Base-by-base conservation (phyloP, 2,797 vertebrate genomes). In the Acanthopagrus latus region DNA sequence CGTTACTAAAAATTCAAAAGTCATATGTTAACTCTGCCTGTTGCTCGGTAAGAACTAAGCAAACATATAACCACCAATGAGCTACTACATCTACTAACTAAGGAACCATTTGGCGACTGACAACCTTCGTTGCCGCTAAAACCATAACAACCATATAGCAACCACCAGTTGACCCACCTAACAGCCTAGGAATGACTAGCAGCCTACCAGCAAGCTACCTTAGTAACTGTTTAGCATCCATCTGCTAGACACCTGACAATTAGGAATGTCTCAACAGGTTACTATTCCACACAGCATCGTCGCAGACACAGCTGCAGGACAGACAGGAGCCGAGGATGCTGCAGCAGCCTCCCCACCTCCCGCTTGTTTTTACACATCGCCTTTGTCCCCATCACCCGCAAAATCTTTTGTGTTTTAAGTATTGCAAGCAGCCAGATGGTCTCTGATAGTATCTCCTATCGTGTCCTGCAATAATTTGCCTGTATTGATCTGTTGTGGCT, bases 401-500 rank as follows among this genome's bases (percentile, higher is more conserved):
- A 57, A 29, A 56, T 29, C 17, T 20, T 57, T 20, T 14, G 27
- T 29, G 11, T 41, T 59, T 20, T n/a, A n/a, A 59, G 20, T 14
- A 12, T 59, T 59, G 18, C 27, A 11, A 29, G 16, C 27, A 29
- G 25, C 16, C 57, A 38, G 33, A 38, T 38, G 33, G 33, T 59
- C 11, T 20, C 29, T 41, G 57, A n/a, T 41, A 18, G 20, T 38
- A 38, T 21, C 41, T 59, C 57, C 23, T 59, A 41, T 59, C 1
- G 13, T 54, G 51, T 58, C 29, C 18, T 13, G 7, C 38, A 59
- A 20, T 41, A 5, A n/a, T 58, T 38, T 38, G 56, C n/a, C 18
- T 7, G 33, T 58, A 58, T 58, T 58, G 56, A 58, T 58, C 56
- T 58, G 29, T n/a, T 58, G 18, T 59, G 57, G 18, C 20, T 41